These are phyloP conservation scores for Rhopalosiphum maidis DNA, from an alignment of 1,140 invertebrate genomes.

Conservation along the genomic window DNA sequence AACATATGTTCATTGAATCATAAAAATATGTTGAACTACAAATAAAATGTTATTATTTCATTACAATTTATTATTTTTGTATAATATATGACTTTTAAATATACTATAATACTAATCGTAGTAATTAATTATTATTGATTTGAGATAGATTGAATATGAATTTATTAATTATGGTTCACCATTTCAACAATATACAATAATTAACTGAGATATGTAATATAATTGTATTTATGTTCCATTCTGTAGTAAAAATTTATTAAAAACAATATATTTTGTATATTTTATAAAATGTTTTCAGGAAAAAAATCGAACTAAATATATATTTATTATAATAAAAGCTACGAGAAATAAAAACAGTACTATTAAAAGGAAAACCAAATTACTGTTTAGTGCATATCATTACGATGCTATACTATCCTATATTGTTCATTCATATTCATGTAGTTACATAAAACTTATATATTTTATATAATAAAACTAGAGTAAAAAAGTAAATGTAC, in stretches of 20 bases:
- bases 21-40: background rate
- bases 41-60: background rate
- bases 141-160: background rate
- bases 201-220: background rate
- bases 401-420: background rate
- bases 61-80: background rate
- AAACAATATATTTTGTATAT: background rate
- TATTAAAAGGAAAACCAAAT: background rate
- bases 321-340: background rate
- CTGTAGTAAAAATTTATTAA: background rate
- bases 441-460: background rate
- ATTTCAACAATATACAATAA: no score
- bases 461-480: background rate
- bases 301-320: background rate
- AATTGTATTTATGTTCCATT: background rate
- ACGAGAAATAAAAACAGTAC: background rate
- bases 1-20: background rate
- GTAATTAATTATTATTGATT: background rate
- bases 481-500: no score
- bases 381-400: background rate
- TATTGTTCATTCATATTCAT: background rate
- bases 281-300: background rate
- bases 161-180: background rate
- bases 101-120: background rate
- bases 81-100: background rate